Evolutionary conservation across 2,888 invertebrate genomes (phyloP), one percentile per base, ranked within the genome.

Genomic region (Microctonus brassicae): DNA sequence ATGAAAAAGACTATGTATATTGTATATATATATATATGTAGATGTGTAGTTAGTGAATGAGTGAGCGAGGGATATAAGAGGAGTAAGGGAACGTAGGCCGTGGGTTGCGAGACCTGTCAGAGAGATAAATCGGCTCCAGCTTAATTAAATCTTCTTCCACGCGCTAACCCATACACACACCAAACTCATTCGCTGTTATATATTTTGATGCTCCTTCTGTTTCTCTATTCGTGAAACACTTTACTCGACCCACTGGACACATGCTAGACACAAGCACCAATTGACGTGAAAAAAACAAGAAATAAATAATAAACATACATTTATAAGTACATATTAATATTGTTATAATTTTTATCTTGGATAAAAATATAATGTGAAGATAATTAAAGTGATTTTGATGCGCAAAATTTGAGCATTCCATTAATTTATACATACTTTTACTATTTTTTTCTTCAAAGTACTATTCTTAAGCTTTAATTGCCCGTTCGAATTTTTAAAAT

Each of bases 51-150:
- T 53, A 39, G 55, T 24, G 17, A 17, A 17, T 47, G 47, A 47
- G 47, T 47, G 47, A 39, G 39, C 6, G 13, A 39, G 39, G 39
- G 13, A 39, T n/a, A 29, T 22, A 53, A 22, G 24, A 52, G 36
- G 75, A 76, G 75, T 69, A 74, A 75, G 72, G 62, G 72, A 71
- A 58, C 69, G 70, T 72, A 71, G 62, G 47, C 65, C 60, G 17
- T 47, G 47, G 67, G 72, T 67, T 55, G 39, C 47, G 53, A 53
- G 67, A 78, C 82, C 87, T 87, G 87, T 87, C 87, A 87, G 86
- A 78, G 87, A 87, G 87, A 87, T 87, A 87, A 87, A 87, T 87
- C 87, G 87, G 86, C 84, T 82, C 84, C 81, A 81, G 87, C 87
- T 87, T 87, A 87, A 87, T 87, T 87, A 87, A 87, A 87, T 87